Conservation (phyloP, 2,113 vertebrate species). For the Chloebia gouldiae region DNA sequence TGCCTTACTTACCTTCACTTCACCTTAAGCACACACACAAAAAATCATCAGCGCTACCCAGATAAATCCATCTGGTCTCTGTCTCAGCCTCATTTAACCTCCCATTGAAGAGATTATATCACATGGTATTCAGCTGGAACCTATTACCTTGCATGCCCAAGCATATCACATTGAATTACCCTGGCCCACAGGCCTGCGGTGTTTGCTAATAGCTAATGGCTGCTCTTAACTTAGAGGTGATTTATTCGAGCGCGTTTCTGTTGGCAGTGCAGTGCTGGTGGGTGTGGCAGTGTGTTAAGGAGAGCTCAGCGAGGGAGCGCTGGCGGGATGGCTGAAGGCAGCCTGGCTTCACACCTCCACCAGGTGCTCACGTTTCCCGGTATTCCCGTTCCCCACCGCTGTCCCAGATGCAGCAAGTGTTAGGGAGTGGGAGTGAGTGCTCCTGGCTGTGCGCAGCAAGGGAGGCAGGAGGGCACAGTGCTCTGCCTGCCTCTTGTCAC, state of each 20-base stretch:
- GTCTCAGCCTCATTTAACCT: conserved; percentile 64
- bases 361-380: not conserved
- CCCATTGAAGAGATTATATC: conserved; percentile 47
- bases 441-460: fast-evolving
- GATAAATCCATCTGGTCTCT: conserved; percentile 67
- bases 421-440: not conserved
- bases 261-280: not conserved
- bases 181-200: not conserved
- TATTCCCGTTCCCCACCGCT: not conserved
- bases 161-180: conserved; percentile 68
- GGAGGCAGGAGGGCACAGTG: fast-evolving
- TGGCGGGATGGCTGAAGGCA: not conserved
- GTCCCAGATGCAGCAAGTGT: not conserved
- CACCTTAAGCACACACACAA: not conserved
- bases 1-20: conserved; percentile 19
- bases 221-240: conserved; percentile 31
- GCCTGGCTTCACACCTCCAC: not conserved
- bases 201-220: conserved; percentile 47
- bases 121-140: conserved; percentile 52
- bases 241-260: not conserved
- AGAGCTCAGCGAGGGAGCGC: not conserved
- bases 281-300: not conserved
- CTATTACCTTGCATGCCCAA: conserved; percentile 65
- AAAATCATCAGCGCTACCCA: not conserved
- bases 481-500: not conserved